These are phyloP conservation scores for Mesorhabditis spiculigera DNA, from an alignment of 2,888 invertebrate genomes.

Conservation along the genomic window DNA sequence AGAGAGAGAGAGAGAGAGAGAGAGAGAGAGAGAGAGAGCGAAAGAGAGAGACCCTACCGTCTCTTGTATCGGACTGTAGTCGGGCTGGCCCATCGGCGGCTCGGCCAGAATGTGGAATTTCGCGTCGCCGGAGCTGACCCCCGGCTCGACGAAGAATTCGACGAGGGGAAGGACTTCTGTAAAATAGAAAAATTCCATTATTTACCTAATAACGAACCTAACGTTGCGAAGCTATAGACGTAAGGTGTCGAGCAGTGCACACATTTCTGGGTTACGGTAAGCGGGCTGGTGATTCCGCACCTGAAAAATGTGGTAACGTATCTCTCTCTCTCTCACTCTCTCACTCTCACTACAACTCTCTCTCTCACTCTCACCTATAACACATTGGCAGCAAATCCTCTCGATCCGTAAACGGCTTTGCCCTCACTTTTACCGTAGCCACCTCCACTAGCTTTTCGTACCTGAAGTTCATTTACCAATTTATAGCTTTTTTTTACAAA, in stretches of 20 bases:
- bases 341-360: no score
- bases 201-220: slow-evolving; percentile 69
- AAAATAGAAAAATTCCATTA: slow-evolving; percentile 11
- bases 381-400: slow-evolving; percentile 87
- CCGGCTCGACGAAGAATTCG: slow-evolving; percentile 83
- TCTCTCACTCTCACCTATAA: slow-evolving; percentile 73
- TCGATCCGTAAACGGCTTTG: slow-evolving; percentile 80
- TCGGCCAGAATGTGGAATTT: slow-evolving; percentile 71
- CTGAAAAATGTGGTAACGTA: slow-evolving; percentile 26
- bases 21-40: neutral
- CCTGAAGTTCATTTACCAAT: neutral
- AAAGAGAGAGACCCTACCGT: neutral
- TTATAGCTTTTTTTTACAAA: slow-evolving; percentile 64
- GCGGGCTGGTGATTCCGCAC: slow-evolving; percentile 87
- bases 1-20: no score
- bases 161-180: slow-evolving; percentile 88
- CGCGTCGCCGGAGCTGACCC: slow-evolving; percentile 81
- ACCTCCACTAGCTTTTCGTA: slow-evolving; percentile 18
- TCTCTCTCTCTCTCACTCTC: no score
- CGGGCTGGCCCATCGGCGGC: slow-evolving; percentile 52
- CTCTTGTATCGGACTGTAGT: slow-evolving; percentile 27
- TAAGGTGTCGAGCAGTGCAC: slow-evolving; percentile 84
- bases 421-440: slow-evolving; percentile 68
- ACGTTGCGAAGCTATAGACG: slow-evolving; percentile 85
- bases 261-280: slow-evolving; percentile 69